A percentile compares a stretch with the other conserved stretches of the same genome.
Conservation (phyloP, 2,113 vertebrate genomes). For the Mystacornis crossleyi region DNA sequence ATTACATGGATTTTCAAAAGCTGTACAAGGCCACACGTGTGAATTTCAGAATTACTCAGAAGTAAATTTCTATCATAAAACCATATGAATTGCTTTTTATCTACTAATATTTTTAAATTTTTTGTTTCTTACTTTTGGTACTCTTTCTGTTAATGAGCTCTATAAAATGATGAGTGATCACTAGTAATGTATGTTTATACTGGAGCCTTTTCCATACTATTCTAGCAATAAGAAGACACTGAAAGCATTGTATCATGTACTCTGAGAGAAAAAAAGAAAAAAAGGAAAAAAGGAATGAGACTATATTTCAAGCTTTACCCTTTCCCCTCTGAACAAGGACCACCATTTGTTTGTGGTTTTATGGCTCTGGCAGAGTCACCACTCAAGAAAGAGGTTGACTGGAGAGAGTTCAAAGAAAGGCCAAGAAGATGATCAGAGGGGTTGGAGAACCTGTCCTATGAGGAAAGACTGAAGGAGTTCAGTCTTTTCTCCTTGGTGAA, state of each 20-base stretch:
- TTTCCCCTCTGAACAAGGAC: background rate
- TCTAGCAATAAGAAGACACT: background rate
- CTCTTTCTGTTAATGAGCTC: background rate
- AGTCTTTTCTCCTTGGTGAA: background rate
- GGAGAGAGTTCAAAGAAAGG: background rate
- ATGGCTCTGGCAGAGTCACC: background rate
- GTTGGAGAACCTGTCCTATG: background rate
- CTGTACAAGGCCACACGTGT: fast-evolving
- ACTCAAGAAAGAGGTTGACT: background rate
- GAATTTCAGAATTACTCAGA: background rate
- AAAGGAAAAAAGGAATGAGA: background rate
- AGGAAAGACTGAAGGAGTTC: background rate
- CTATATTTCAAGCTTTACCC: background rate
- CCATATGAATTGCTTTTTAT: background rate
- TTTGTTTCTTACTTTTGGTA: background rate
- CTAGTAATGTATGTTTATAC: background rate
- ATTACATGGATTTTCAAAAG: background rate
- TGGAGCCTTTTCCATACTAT: background rate
- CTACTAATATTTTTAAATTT: background rate
- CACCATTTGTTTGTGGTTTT: background rate
- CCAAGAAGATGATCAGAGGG: background rate
- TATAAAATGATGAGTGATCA: background rate
- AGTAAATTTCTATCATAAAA: background rate
- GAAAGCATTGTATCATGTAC: background rate
- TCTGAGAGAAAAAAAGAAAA: background rate